Conservation (phyloP, 2,113 vertebrate species). For the Ornithorhynchus anatinus region DNA sequence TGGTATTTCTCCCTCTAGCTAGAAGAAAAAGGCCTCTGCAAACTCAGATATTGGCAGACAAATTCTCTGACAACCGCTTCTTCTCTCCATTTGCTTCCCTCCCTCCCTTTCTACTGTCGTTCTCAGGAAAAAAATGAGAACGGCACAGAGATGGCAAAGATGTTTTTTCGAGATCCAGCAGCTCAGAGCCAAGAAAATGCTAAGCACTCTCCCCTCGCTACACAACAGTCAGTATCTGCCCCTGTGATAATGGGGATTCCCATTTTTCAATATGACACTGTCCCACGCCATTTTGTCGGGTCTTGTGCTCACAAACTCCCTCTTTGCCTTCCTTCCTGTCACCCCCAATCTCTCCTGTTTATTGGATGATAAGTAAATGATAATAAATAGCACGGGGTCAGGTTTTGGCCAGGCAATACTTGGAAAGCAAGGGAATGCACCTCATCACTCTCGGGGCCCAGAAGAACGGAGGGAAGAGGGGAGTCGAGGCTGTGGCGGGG, state of each 20-base stretch:
- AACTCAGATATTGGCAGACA: constrained; percentile 54
- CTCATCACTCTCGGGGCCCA: constrained; percentile 30
- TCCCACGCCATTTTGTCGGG: too few species aligned
- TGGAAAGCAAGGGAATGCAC: constrained; percentile 8
- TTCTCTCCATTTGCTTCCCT: constrained; percentile 32
- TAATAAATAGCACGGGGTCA: too few species aligned
- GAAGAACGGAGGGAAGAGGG: too few species aligned
- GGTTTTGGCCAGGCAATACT: too few species aligned
- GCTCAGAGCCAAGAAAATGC: background rate
- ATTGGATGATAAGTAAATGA: too few species aligned
- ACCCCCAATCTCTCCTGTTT: too few species aligned
- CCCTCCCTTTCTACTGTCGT: constrained; percentile 42
- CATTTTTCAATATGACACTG: constrained; percentile 18
- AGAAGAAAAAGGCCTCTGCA: constrained; percentile 52
- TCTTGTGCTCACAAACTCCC: too few species aligned
- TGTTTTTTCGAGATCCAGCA: constrained; percentile 18
- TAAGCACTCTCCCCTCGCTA: background rate
- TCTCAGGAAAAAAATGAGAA: constrained; percentile 35
- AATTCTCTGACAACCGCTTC: constrained; percentile 51
- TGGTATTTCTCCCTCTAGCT: constrained; percentile 59
- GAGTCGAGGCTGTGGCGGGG: too few species aligned
- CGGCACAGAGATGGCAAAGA: constrained; percentile 23
- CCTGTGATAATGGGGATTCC: background rate
- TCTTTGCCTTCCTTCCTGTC: too few species aligned
- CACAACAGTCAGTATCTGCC: background rate